Evolutionary conservation across 1,140 invertebrate genomes (phyloP).

Genomic region (Nasonia longicornis): DNA sequence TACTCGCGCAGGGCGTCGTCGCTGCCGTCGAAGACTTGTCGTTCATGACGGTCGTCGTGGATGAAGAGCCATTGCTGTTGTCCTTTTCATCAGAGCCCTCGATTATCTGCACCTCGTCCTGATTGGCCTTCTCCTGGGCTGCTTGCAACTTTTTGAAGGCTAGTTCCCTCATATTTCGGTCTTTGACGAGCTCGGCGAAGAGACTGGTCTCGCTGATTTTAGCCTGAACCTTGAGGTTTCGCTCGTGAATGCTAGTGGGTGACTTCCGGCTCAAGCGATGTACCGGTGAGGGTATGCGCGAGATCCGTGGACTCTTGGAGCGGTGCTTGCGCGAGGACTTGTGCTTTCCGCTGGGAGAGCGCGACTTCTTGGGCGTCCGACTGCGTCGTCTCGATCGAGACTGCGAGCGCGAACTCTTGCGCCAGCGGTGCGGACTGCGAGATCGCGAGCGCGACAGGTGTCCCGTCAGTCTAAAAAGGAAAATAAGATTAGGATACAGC

Average conservation of each 20-base stretch:
- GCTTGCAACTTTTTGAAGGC: constrained; percentile 77
- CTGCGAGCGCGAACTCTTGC: constrained; percentile 62
- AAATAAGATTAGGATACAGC: background rate
- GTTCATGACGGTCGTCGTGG: constrained; percentile 55
- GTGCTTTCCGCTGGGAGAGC: constrained; percentile 64
- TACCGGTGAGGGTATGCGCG: constrained; percentile 64
- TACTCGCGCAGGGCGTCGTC: constrained; percentile 37
- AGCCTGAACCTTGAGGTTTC: constrained; percentile 73
- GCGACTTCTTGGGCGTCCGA: constrained; percentile 64
- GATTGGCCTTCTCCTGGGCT: constrained; percentile 64
- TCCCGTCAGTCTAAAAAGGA: constrained; percentile 11
- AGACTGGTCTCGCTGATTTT: constrained; percentile 87
- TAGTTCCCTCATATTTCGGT: constrained; percentile 82
- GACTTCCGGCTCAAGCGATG: constrained; percentile 61
- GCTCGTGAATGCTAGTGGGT: constrained; percentile 65
- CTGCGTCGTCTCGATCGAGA: constrained; percentile 63
- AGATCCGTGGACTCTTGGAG: constrained; percentile 63
- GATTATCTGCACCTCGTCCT: constrained; percentile 67
- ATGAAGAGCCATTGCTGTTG: constrained; percentile 46
- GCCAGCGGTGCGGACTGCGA: constrained; percentile 62
- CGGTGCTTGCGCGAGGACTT: constrained; percentile 64
- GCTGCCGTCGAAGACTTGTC: constrained; percentile 38
- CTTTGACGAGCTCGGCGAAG: constrained; percentile 89
- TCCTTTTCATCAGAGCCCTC: constrained; percentile 65
- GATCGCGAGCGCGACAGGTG: constrained; percentile 64